Percentiles rank a stretch among this genome's conserved stretches.
Conservation (phyloP, 2,888 invertebrate genomes). For the Eristalis pertinax region DNA sequence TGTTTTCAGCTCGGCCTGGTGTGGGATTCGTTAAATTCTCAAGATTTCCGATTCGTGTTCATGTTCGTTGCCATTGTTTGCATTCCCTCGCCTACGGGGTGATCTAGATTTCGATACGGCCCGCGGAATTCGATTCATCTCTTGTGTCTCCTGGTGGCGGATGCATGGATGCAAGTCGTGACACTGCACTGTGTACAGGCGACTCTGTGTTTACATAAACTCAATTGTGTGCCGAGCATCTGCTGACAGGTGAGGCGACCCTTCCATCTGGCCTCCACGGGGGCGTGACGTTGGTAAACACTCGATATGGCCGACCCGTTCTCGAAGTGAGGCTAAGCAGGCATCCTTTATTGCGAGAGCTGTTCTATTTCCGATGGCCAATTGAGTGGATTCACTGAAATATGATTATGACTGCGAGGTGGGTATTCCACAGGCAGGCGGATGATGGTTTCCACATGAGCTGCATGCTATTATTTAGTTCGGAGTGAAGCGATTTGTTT, state of each 20-base stretch:
- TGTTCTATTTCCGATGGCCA: constrained; percentile 15
- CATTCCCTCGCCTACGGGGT: constrained; percentile 15
- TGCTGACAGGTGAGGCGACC: neutral
- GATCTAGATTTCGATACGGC: constrained; percentile 36
- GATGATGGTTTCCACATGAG: constrained; percentile 19
- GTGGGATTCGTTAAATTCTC: constrained; percentile 47
- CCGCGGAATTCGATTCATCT: constrained; percentile 27
- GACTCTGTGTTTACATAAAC: neutral
- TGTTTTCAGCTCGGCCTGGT: constrained; percentile 7
- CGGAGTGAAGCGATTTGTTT: constrained; percentile 19
- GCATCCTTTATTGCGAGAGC: neutral
- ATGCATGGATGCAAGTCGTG: constrained; percentile 1
- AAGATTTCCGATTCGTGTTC: constrained; percentile 15
- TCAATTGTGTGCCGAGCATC: neutral
- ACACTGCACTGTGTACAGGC: constrained; percentile 3
- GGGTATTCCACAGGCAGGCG: constrained; percentile 18
- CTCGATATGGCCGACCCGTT: neutral
- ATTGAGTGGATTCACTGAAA: constrained; percentile 8
- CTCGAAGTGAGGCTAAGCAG: constrained; percentile 28
- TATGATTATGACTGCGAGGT: constrained; percentile 22
- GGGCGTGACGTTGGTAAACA: constrained; percentile 9
- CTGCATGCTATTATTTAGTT: neutral
- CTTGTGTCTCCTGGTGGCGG: neutral
- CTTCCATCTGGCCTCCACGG: constrained; percentile 14
- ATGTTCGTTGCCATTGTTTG: constrained; percentile 26